phyloP scores from a whole-genome alignment of 2,797 vertebrate genomes.

The Sparus aurata region DNA sequence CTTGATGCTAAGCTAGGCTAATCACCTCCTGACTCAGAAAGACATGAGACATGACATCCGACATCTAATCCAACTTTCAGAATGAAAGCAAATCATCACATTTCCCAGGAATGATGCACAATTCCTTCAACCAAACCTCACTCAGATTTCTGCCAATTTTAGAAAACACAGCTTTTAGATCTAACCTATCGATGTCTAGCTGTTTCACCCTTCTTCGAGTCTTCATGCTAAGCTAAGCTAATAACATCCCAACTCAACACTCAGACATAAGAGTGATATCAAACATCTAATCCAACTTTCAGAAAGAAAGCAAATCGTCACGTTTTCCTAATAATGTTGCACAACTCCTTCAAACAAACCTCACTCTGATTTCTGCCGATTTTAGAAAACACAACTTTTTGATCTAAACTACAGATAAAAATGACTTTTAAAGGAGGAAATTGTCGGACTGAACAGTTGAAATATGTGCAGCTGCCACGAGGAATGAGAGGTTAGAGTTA shows the following conservation, averaged over 20 bases:
- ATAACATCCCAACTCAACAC: too few species aligned
- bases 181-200: background rate
- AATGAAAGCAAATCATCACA: too few species aligned
- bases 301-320: too few species aligned
- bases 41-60: too few species aligned
- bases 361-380: background rate
- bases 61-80: too few species aligned
- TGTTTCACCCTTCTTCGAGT: background rate
- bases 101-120: too few species aligned
- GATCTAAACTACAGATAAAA: background rate
- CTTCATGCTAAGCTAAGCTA: too few species aligned
- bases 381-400: background rate
- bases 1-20: too few species aligned
- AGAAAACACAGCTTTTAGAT: background rate
- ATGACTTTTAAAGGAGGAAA: background rate
- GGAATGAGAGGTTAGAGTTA: slow-evolving; percentile 14
- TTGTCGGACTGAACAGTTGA: background rate
- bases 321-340: too few species aligned
- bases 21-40: too few species aligned
- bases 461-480: slow-evolving; percentile 38
- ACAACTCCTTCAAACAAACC: background rate
- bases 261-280: too few species aligned
- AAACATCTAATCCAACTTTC: too few species aligned
- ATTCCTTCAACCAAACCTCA: background rate
- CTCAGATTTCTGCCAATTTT: background rate